Evolutionary conservation across 2,888 invertebrate species (phyloP).

Genomic region (Sthenelais limicola): DNA sequence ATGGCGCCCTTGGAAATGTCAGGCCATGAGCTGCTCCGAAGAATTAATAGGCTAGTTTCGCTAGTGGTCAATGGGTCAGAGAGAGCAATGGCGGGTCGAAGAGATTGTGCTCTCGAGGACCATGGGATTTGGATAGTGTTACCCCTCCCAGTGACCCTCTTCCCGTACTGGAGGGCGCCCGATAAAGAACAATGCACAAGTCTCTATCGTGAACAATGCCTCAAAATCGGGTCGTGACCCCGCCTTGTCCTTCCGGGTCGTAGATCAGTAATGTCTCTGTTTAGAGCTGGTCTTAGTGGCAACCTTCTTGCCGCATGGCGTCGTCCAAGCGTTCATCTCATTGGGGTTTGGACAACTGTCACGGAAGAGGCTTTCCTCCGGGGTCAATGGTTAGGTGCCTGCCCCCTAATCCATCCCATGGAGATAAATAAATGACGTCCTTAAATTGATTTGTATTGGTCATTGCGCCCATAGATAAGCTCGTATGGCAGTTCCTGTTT

Average conservation of each 20-base stretch:
- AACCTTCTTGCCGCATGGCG: no score
- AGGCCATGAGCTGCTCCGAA: no score
- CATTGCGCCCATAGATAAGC: no score
- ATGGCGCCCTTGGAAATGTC: no score
- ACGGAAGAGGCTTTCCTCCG: not conserved
- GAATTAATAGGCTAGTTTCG: slow-evolving; percentile 33
- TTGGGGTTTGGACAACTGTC: not conserved
- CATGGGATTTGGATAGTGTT: slow-evolving; percentile 28
- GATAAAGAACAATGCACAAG: slow-evolving; percentile 39
- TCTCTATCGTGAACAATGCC: slow-evolving; percentile 26
- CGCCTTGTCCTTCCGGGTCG: slow-evolving; percentile 30
- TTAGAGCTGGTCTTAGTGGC: slow-evolving; percentile 1
- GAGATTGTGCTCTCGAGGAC: slow-evolving; percentile 12
- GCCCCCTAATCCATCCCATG: not conserved
- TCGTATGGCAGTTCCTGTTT: no score
- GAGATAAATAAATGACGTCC: not conserved
- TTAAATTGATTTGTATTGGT: not conserved
- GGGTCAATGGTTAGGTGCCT: not conserved
- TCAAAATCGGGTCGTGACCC: slow-evolving; percentile 9
- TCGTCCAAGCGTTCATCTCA: not conserved
- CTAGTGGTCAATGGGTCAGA: slow-evolving; percentile 13
- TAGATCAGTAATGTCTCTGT: slow-evolving; percentile 13
- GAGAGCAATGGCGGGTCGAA: slow-evolving; percentile 1
- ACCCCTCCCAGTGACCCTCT: slow-evolving; percentile 11
- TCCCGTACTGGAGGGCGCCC: slow-evolving; percentile 11